A percentile compares a stretch with the other conserved stretches of the same genome.
Conservation (phyloP, 2,797 vertebrate species). For the Intellagama lesueurii region DNA sequence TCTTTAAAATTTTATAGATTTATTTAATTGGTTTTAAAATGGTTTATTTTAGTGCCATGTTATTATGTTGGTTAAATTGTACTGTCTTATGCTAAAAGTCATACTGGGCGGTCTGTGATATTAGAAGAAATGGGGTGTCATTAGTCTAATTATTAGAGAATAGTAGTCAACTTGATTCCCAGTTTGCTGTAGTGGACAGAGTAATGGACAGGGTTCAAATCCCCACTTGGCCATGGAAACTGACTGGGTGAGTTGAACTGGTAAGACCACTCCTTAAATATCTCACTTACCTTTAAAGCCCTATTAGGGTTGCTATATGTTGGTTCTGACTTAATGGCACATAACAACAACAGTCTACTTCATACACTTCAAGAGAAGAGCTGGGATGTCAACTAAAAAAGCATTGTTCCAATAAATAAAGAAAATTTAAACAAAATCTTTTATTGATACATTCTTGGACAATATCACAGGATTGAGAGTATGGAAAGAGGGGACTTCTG, state of each 20-base stretch:
- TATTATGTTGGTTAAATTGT: neutral
- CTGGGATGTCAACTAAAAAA: conserved; percentile 68
- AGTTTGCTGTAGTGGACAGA: no score
- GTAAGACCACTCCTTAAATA: no score
- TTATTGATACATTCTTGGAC: conserved; percentile 99
- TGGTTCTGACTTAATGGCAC: neutral
- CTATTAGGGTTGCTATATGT: neutral
- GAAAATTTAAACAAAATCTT: conserved; percentile 97
- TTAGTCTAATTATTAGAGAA: no score
- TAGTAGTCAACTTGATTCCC: no score
- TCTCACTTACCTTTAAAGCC: no score
- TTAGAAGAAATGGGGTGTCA: neutral
- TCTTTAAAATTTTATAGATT: neutral
- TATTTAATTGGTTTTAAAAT: neutral
- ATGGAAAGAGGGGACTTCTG: conserved; percentile 86
- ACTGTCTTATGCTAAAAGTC: neutral
- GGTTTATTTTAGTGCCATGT: neutral
- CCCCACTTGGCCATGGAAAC: no score
- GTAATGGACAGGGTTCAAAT: no score
- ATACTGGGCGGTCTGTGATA: neutral
- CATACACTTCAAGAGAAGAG: neutral
- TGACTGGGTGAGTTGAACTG: no score
- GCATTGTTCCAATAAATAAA: conserved; percentile 83
- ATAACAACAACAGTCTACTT: fast-evolving
- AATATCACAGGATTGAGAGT: conserved; percentile 93